Conservation (phyloP, 2,113 vertebrate genomes). For the Apaloderma vittatum region DNA sequence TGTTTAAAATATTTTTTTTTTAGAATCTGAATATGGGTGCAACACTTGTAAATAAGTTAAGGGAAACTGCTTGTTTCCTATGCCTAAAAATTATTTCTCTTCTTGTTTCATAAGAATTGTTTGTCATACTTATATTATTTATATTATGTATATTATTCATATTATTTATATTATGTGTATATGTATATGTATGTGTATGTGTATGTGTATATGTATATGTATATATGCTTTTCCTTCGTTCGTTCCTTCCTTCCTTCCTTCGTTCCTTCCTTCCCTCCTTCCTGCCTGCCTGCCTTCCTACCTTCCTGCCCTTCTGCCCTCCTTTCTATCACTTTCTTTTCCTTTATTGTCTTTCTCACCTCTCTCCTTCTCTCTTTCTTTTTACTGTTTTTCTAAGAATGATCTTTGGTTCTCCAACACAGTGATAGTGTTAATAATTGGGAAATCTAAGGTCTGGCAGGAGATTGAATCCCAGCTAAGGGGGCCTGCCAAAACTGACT, state of each 20-base stretch:
- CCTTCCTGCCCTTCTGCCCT: background rate
- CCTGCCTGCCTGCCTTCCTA: background rate
- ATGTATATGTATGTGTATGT: too few relatives aligned
- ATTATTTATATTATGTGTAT: too few relatives aligned
- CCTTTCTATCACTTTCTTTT: background rate
- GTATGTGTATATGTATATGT: too few relatives aligned
- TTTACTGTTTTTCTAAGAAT: background rate
- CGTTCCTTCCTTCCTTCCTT: too few relatives aligned
- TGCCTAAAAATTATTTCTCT: background rate
- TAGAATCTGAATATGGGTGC: background rate
- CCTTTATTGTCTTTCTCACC: background rate
- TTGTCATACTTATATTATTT: background rate
- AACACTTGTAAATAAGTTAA: background rate
- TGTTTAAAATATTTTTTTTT: background rate
- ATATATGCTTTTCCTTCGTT: background rate
- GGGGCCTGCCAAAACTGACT: background rate
- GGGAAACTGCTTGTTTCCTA: background rate
- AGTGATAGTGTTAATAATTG: background rate
- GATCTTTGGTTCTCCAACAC: background rate
- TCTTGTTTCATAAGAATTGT: background rate
- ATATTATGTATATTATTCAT: background rate
- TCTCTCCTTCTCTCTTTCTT: background rate
- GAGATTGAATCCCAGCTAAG: background rate
- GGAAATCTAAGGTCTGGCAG: background rate
- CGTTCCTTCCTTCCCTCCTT: rapidly evolving